A percentile compares a stretch with the other conserved stretches of the same genome.
Evolutionary conservation across 2,797 vertebrate genomes (phyloP).

Genomic region (Sebastes umbrosus): DNA sequence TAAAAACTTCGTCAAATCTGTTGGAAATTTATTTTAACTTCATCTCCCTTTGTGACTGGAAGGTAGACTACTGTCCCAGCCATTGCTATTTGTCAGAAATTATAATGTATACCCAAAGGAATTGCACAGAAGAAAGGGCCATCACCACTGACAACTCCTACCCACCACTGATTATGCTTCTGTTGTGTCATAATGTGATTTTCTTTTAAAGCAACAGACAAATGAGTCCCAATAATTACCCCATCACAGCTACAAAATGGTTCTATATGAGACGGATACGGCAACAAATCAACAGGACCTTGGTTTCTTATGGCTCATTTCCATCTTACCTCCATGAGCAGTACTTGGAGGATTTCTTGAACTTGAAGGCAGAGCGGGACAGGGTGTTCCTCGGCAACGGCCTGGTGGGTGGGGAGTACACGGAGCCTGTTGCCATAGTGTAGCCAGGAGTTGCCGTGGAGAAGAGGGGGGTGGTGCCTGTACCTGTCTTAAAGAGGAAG

Average conservation of each 20-base stretch:
- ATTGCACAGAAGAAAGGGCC: background rate
- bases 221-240: no score
- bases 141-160: background rate
- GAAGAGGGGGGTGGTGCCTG: conserved; percentile 98
- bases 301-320: background rate
- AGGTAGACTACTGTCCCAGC: background rate
- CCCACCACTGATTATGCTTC: background rate
- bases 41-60: background rate
- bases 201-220: no score
- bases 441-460: conserved; percentile 98
- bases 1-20: background rate
- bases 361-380: conserved; percentile 98
- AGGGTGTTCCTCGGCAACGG: conserved; percentile 97
- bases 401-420: conserved; percentile 97
- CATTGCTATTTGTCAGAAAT: background rate
- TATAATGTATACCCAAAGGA: background rate
- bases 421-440: conserved; percentile 98
- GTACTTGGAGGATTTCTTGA: conserved; percentile 98
- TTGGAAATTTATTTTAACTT: background rate
- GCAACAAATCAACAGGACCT: no score
- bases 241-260: no score
- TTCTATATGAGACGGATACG: no score
- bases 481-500: conserved; percentile 99
- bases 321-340: conserved; percentile 89
- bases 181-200: background rate